Evolutionary conservation across 92 coral and sea anemone genomes (phyloP), one percentile per base, ranked within the genome.

Genomic region (Actinostola sp.): DNA sequence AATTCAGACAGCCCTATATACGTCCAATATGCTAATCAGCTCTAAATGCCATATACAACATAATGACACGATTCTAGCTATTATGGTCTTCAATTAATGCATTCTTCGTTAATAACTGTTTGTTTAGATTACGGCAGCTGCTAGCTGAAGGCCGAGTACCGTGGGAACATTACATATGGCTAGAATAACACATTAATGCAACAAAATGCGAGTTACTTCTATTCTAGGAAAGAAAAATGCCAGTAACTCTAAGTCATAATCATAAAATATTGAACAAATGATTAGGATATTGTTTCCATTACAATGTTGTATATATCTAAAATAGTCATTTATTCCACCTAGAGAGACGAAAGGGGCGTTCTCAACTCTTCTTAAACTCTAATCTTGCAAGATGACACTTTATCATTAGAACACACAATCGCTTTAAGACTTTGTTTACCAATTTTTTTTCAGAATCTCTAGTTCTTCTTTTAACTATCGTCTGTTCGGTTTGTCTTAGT

Each of bases 101-200:
- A 83, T 86, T 90, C 89, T 90, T 87, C 78, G 19, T 72, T 84
- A 67, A 90, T 87, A 87, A 83, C 79, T 90, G 85, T 87, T 90
- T 90, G 92, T 87, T 87, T 83, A 79, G 89, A 78, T 87, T 70
- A 45, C 61, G 60, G 75, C 97, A 90, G 97, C 97, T 90, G 97
- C 92, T 55, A 54, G 62, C 62, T 42, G 73, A 78, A 62, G 60
- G 28, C 69, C 68, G 39, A 80, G 78, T 75, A 80, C 88, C 97
- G 97, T 90, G 97, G 92, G 97, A 90, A 90, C 44, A 31, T 35
- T 77, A 72, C 97, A 90, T 79, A 85, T 90, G 97, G 82, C 27
- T 4, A 36, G 63, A 53, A 70, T 77, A 70, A 78, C 71, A 73
- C 65, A 66, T 81, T 55, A 35, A 49, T 76, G 70, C 58, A 46